Percentiles rank a stretch among this genome's conserved stretches.
Evolutionary conservation across 1,140 invertebrate species (phyloP).

Genomic region (Achroia grisella): DNA sequence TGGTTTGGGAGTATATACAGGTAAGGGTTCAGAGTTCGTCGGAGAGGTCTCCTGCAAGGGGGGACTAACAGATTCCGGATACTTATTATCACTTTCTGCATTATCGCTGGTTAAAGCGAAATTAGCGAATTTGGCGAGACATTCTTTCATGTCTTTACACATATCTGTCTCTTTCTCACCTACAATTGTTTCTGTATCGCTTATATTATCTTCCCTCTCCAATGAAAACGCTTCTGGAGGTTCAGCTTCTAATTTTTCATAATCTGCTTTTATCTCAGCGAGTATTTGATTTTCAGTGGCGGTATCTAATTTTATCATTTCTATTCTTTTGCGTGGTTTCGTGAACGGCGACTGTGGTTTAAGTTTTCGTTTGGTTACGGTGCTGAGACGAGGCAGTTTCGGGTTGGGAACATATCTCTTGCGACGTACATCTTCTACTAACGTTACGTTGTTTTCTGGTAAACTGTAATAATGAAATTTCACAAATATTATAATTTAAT

Average conservation of each 20-base stretch:
- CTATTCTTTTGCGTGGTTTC: constrained; percentile 52
- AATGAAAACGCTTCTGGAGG: constrained; percentile 54
- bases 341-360: constrained; percentile 32
- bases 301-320: constrained; percentile 50
- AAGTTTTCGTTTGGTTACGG: constrained; percentile 49
- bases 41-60: constrained; percentile 62
- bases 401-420: constrained; percentile 41
- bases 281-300: constrained; percentile 26
- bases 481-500: too few species aligned
- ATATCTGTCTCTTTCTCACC: constrained; percentile 50
- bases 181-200: constrained; percentile 58
- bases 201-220: constrained; percentile 47
- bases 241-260: constrained; percentile 30
- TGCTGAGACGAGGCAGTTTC: constrained; percentile 33
- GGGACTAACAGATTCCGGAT: constrained; percentile 52
- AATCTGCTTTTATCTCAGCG: background rate
- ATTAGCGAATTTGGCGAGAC: constrained; percentile 54
- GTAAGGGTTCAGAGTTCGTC: constrained; percentile 44
- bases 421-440: constrained; percentile 47
- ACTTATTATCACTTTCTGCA: constrained; percentile 22
- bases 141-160: constrained; percentile 60
- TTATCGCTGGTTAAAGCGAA: constrained; percentile 45
- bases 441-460: constrained; percentile 43
- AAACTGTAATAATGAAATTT: constrained; percentile 26
- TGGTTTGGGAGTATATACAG: constrained; percentile 42